A percentile compares a stretch with the other conserved stretches of the same genome.
These are phyloP conservation scores for Plecturocebus donacophilus DNA, from an alignment of 2,113 vertebrate genomes.

Conservation along the genomic window DNA sequence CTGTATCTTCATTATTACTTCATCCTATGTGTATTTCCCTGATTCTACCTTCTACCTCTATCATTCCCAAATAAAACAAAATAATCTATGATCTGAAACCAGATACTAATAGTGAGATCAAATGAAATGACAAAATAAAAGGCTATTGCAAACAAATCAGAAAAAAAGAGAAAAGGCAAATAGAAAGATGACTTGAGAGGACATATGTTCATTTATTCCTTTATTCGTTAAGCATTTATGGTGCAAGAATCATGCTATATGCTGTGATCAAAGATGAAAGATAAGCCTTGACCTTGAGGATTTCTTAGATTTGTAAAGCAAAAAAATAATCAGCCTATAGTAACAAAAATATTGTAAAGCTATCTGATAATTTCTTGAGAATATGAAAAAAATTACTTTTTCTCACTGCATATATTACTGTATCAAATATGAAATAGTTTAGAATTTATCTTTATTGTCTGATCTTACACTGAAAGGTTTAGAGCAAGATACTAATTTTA, in stretches of 20 bases:
- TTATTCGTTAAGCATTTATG: not conserved
- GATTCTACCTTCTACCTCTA: not conserved
- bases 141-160: not conserved
- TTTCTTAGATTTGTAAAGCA: not conserved
- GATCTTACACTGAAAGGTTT: not conserved
- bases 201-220: not conserved
- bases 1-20: not conserved
- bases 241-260: not conserved
- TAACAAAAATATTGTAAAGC: not conserved
- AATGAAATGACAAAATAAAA: not conserved
- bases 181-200: constrained; percentile 4
- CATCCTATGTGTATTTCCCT: not conserved
- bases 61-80: not conserved
- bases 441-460: constrained; percentile 8
- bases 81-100: not conserved
- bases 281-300: not conserved
- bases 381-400: not conserved
- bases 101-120: not conserved
- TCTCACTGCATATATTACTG: not conserved
- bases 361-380: not conserved
- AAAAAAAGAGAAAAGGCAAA: not conserved
- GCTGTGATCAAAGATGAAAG: not conserved
- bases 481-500: not conserved
- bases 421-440: not conserved
- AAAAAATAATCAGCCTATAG: not conserved